phyloP scores from a whole-genome alignment of 2,888 invertebrate species.

The Pyrochroa serraticornis region DNA sequence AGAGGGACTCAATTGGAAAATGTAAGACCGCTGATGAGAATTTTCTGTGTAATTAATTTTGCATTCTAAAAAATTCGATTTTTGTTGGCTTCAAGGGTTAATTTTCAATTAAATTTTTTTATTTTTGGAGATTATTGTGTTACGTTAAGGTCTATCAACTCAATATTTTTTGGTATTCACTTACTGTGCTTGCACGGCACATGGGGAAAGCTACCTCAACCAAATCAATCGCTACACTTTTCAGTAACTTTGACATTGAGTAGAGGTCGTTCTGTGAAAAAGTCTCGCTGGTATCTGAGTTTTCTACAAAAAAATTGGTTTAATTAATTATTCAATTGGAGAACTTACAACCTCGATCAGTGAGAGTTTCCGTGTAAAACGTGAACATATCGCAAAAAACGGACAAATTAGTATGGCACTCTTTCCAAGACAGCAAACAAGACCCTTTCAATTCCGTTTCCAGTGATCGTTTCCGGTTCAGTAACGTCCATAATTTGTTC shows the following conservation, averaged over 20 bases:
- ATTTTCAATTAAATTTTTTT: no score
- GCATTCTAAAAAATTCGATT: no score
- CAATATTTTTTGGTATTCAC: no score
- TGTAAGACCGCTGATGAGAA: no score
- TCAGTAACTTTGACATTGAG: constrained; percentile 53
- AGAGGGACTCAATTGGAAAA: not conserved
- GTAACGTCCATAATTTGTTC: constrained; percentile 52
- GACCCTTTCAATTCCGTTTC: constrained; percentile 47
- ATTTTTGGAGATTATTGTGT: no score
- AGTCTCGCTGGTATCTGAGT: constrained; percentile 56
- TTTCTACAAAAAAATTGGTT: constrained; percentile 43
- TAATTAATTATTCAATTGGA: constrained; percentile 2
- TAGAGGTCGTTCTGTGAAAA: constrained; percentile 51
- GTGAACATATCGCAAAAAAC: constrained; percentile 59
- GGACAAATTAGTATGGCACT: constrained; percentile 51
- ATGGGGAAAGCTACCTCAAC: constrained; percentile 58
- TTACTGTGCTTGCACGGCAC: constrained; percentile 52
- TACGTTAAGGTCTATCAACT: no score
- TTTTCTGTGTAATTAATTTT: no score
- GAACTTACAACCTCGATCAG: constrained; percentile 49
- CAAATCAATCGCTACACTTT: constrained; percentile 52
- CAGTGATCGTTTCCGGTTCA: constrained; percentile 43
- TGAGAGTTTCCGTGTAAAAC: constrained; percentile 56
- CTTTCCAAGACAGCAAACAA: constrained; percentile 50
- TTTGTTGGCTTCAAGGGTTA: no score